Conservation (phyloP, 1,140 invertebrate species). For the Drosophila parabipectinata region DNA sequence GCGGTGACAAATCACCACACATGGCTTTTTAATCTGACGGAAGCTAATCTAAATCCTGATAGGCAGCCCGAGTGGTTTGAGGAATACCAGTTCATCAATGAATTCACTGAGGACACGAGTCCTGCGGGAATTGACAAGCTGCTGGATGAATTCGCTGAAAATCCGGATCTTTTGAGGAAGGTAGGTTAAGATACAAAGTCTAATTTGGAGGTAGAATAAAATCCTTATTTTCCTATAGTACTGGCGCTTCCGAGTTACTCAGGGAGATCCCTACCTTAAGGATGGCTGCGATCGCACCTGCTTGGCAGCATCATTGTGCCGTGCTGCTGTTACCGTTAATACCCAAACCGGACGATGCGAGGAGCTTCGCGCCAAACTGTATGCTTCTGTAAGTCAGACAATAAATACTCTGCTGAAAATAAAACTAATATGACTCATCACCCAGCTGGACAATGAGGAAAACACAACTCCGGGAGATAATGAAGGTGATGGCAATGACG, state of each 20-base stretch:
- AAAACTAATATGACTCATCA: background rate
- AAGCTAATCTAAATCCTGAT: slow-evolving; percentile 87
- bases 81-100: slow-evolving; percentile 89
- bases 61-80: slow-evolving; percentile 86
- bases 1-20: slow-evolving; percentile 88
- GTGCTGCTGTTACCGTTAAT: slow-evolving; percentile 85
- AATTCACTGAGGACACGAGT: slow-evolving; percentile 85
- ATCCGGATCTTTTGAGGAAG: slow-evolving; percentile 65
- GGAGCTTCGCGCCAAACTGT: slow-evolving; percentile 78
- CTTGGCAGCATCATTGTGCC: slow-evolving; percentile 86
- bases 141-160: slow-evolving; percentile 84
- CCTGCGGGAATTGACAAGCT: slow-evolving; percentile 85
- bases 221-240: slow-evolving; percentile 62
- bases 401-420: background rate
- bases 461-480: background rate
- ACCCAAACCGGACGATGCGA: slow-evolving; percentile 86
- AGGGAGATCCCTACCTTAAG: slow-evolving; percentile 85
- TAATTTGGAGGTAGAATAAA: background rate
- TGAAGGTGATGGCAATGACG: slow-evolving; percentile 4
- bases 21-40: slow-evolving; percentile 91
- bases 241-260: slow-evolving; percentile 85
- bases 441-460: slow-evolving; percentile 64
- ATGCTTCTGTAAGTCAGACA: slow-evolving; percentile 55
- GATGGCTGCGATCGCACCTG: slow-evolving; percentile 86
- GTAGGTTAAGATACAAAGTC: slow-evolving; percentile 15